Conservation (phyloP, 2,113 vertebrate species). For the Scatophagus argus region DNA sequence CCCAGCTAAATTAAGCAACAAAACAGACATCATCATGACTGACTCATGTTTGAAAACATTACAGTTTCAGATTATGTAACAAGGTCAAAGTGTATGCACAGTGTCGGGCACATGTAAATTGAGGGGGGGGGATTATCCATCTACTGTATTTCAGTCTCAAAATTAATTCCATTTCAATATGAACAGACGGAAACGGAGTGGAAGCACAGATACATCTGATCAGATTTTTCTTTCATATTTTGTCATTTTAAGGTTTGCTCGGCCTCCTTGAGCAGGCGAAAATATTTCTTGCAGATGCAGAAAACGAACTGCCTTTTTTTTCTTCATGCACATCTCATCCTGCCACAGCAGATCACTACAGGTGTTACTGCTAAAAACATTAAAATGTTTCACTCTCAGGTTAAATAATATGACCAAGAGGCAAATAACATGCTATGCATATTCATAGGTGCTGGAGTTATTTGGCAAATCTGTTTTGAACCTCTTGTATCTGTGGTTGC, state of each 20-base stretch:
- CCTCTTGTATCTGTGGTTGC: conserved; percentile 12
- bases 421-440: conserved; percentile 34
- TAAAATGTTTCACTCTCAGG: conserved; percentile 18
- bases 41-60: conserved; percentile 37
- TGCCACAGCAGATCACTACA: conserved; percentile 2
- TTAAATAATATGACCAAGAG: background rate
- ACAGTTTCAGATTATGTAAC: conserved; percentile 22
- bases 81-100: conserved; percentile 29
- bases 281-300: conserved; percentile 23
- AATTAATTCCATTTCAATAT: conserved; percentile 7
- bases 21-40: conserved; percentile 14
- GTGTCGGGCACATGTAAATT: conserved; percentile 12
- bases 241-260: background rate
- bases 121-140: background rate
- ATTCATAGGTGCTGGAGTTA: conserved; percentile 36
- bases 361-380: conserved; percentile 3
- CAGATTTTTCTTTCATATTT: background rate
- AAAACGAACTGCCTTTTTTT: conserved; percentile 19
- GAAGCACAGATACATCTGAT: background rate
- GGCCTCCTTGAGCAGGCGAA: background rate
- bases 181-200: conserved; percentile 7
- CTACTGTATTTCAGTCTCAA: conserved; percentile 32
- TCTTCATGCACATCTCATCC: conserved; percentile 48
- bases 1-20: conserved; percentile 30
- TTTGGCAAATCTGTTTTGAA: conserved; percentile 62